These are phyloP conservation scores for Phlogophora meticulosa DNA, from an alignment of 2,888 invertebrate genomes.

Conservation along the genomic window DNA sequence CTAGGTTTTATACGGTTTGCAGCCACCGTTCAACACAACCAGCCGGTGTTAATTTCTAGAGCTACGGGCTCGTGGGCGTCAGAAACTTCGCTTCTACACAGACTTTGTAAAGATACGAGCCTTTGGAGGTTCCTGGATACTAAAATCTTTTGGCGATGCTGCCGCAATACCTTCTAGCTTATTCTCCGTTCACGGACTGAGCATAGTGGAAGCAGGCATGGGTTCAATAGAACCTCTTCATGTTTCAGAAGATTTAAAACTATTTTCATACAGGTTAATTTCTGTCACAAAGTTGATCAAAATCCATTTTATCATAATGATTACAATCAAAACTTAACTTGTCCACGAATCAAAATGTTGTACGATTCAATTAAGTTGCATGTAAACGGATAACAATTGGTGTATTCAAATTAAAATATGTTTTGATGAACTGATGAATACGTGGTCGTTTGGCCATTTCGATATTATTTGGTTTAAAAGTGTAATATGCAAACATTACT, in stretches of 20 bases:
- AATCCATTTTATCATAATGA: slow-evolving; percentile 38
- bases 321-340: slow-evolving; percentile 52
- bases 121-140: neutral
- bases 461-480: slow-evolving; percentile 24
- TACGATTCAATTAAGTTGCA: slow-evolving; percentile 49
- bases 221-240: neutral
- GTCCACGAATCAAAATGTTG: slow-evolving; percentile 40
- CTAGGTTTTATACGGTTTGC: slow-evolving; percentile 4
- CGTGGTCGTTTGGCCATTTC: slow-evolving; percentile 15
- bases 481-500: slow-evolving; percentile 12
- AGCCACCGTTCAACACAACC: slow-evolving; percentile 10
- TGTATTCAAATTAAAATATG: slow-evolving; percentile 44
- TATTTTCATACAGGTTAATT: neutral
- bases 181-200: neutral
- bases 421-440: slow-evolving; percentile 31
- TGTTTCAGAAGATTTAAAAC: neutral
- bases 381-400: slow-evolving; percentile 35
- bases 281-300: neutral
- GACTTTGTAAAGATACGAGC: slow-evolving; percentile 27
- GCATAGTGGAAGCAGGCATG: neutral
- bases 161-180: neutral
- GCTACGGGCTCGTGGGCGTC: neutral
- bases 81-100: slow-evolving; percentile 20
- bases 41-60: slow-evolving; percentile 28
- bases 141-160: slow-evolving; percentile 11